phyloP scores from a whole-genome alignment of 2,888 invertebrate genomes.

The Dicycla oo region DNA sequence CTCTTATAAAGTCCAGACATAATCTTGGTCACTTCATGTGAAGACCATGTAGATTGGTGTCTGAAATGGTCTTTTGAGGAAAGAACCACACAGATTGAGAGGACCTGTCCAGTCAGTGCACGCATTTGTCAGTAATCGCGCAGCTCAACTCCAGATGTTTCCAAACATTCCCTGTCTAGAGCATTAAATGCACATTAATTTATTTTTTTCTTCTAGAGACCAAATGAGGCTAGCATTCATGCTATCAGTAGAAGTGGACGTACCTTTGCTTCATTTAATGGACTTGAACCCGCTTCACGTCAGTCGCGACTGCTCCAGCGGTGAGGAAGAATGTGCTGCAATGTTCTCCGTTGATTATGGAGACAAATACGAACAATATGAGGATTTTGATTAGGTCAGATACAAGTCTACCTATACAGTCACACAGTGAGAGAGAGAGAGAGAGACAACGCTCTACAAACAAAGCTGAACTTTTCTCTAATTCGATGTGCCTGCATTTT shows the following conservation, averaged over 20 bases:
- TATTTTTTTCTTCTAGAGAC: slow-evolving; percentile 66
- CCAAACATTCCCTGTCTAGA: neutral
- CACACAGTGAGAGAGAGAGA: too few species aligned
- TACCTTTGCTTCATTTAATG: slow-evolving; percentile 79
- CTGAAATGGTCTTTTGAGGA: too few species aligned
- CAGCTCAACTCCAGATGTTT: too few species aligned
- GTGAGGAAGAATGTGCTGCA: slow-evolving; percentile 81
- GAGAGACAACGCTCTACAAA: too few species aligned
- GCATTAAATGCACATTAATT: neutral
- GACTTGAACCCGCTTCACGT: slow-evolving; percentile 80
- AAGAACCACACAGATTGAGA: too few species aligned
- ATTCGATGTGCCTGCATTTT: too few species aligned
- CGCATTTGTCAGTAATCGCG: too few species aligned
- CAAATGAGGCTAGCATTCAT: slow-evolving; percentile 79
- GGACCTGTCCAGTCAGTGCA: too few species aligned
- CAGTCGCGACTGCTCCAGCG: slow-evolving; percentile 75
- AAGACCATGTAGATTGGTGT: too few species aligned
- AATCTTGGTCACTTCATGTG: too few species aligned
- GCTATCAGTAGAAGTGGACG: slow-evolving; percentile 78
- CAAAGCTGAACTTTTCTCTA: too few species aligned
- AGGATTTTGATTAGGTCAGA: slow-evolving; percentile 75
- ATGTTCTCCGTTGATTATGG: slow-evolving; percentile 81
- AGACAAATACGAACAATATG: slow-evolving; percentile 76
- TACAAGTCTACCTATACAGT: neutral
- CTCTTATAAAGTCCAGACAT: too few species aligned